Evolutionary conservation across 2,888 invertebrate genomes (phyloP), one percentile per base, ranked within the genome.

Genomic region (Uropetala carovei): DNA sequence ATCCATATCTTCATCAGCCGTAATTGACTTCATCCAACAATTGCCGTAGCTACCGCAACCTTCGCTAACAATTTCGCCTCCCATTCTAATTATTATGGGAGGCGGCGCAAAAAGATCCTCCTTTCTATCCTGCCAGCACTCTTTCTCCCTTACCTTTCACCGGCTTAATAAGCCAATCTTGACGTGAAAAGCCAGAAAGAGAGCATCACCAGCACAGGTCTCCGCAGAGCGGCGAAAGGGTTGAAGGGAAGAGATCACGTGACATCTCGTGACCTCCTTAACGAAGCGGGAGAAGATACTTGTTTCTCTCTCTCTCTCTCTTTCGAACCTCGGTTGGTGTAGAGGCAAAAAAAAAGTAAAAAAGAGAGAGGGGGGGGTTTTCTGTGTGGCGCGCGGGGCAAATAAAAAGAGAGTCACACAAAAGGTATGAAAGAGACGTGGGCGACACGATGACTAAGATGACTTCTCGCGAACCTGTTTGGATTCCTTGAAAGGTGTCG

Each of bases 211-310:
- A 43, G 43, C 43, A 43, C 43, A 1, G 43, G 43, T 43, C 75
- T 4, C 75, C 22, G 13, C 75, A 22, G 13, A 68, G 22, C 22
- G 14, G 68, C 18, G n/a, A 27, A 16, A 22, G 75, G 22, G n/a
- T 60, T 75, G 27, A n/a, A 68, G 75, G 75, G n/a, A 27, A 75
- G 75, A 75, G 75, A 27, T 43, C 75, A 22, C n/a, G 22, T 75
- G 75, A 75, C 75, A 75, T 27, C 13, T 5, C 75, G 75, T 75
- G 75, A 75, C 75, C 75, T 75, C 75, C 75, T 75, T 75, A 75
- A 22, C 75, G 64, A 64, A 16, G 7, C 64, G 5, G 43, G 75
- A 75, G 75, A 13, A 11, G 75, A 75, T 75, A 13, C 22, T 43
- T 43, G 1, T 43, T 11, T 75, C 2, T 22, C 0, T 13, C 7